Base-by-base conservation (phyloP, 1,140 invertebrate species). In the Intoshia linei region DNA sequence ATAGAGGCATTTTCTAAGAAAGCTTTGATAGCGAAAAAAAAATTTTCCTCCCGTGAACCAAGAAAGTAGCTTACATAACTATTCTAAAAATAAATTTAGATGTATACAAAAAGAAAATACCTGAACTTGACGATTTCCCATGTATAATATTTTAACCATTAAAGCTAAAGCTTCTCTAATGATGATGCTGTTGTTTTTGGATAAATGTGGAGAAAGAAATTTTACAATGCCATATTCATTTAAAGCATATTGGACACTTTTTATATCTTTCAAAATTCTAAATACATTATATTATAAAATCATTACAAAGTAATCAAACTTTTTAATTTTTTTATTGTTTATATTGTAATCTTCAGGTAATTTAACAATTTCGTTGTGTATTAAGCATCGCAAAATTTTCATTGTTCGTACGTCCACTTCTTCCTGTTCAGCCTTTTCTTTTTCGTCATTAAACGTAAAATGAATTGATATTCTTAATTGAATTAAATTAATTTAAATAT, bases 11-110 rank as follows among this genome's bases (percentile, higher is more conserved):
- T 43, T 39, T 54, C 48, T 50, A 57, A 50, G 23, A 52, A 34
- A 31, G 52, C 48, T 29, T 51, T 37, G 5, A 56, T 50, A 17
- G 55, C 55, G 48, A 52, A 54, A 43, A 57, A 57, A 41, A 57
- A 57, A 3, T 50, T 50, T 33, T 57, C 55, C 38, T 57, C 54
- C 36, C 51, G 37, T 2, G 54, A 55, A 2, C 49, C 50, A 38
- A 53, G 41, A 40, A 56, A 57, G 34, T 56, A 57, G 5, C 52
- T 47, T 29, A 55, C 24, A 41, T 55, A 42, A 18, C 48, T 49
- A 50, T 49, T 45, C 54, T 56, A 36, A 18, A 42, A 42, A 1
- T 11, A 11, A 25, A 42, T 22, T 24, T 13, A 29, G 21, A 31
- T 29, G 31, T 18, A 38, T 38, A 10, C n/a, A n/a, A n/a, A n/a